Percentiles rank a stretch among this genome's conserved stretches.
Evolutionary conservation across 2,888 invertebrate genomes (phyloP).

Genomic region (Meiosimyza decipiens): DNA sequence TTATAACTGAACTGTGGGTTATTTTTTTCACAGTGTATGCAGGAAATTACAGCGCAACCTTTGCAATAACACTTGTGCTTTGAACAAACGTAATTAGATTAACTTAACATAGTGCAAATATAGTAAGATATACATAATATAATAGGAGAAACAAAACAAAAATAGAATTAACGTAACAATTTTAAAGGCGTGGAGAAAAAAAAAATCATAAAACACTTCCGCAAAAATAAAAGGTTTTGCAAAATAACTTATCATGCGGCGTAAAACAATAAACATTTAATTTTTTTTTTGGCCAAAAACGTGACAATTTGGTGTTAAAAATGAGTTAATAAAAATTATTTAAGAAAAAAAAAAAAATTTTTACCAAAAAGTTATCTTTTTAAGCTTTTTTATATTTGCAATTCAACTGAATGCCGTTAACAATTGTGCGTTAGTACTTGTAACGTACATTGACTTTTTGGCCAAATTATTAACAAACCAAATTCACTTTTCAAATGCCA

Average conservation of each 20-base stretch:
- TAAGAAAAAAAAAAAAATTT: no score
- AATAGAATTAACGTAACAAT: not conserved
- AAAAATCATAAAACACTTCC: not conserved
- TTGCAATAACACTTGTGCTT: not conserved
- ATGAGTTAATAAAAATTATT: no score
- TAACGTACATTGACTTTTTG: no score
- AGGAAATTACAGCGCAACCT: not conserved
- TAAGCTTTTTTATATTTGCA: not conserved
- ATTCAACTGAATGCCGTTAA: not conserved
- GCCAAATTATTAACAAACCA: no score
- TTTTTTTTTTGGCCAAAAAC: not conserved
- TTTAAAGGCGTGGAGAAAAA: not conserved
- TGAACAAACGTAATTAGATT: constrained; percentile 18
- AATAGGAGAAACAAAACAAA: not conserved
- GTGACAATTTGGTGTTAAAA: no score
- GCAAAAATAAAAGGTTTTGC: not conserved
- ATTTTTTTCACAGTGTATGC: not conserved
- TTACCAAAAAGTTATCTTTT: not conserved
- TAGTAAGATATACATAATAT: not conserved
- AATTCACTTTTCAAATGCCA: no score
- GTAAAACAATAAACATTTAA: not conserved
- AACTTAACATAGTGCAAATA: not conserved
- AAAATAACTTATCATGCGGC: not conserved
- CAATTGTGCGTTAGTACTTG: no score
- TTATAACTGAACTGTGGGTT: no score